A percentile compares a stretch with the other conserved stretches of the same genome.
Conservation (phyloP, 2,113 vertebrate species). For the Otocyon megalotis region DNA sequence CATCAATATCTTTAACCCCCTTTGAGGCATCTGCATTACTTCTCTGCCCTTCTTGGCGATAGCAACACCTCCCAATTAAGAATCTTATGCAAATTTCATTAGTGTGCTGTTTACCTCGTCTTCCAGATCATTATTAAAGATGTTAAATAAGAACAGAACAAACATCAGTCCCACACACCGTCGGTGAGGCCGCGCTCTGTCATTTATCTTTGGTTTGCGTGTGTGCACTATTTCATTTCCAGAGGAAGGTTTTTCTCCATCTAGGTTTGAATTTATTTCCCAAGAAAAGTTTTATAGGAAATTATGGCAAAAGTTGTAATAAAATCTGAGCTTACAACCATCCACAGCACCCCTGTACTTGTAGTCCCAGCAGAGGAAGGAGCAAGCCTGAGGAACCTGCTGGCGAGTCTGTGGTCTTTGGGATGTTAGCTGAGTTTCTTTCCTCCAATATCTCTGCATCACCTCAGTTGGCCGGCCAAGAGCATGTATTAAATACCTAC, state of each 20-base stretch:
- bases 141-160: not conserved
- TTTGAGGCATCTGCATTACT: not conserved
- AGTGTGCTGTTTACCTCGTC: not conserved
- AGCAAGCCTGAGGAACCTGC: not conserved
- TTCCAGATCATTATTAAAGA: conserved; percentile 37
- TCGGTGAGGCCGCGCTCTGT: accelerated
- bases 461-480: not conserved
- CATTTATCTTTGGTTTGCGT: not conserved
- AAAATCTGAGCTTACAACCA: not conserved
- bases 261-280: not conserved
- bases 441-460: not conserved
- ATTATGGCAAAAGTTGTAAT: not conserved
- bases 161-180: not conserved
- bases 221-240: not conserved
- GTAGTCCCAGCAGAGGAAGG: not conserved
- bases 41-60: not conserved
- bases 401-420: not conserved
- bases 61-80: conserved; percentile 41
- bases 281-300: not conserved
- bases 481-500: not conserved
- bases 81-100: conserved; percentile 68
- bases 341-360: not conserved
- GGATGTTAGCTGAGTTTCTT: not conserved
- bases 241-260: not conserved
- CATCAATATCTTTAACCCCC: conserved; percentile 36